phyloP scores from a whole-genome alignment of 2,113 vertebrate species.

The Strigops habroptila region DNA sequence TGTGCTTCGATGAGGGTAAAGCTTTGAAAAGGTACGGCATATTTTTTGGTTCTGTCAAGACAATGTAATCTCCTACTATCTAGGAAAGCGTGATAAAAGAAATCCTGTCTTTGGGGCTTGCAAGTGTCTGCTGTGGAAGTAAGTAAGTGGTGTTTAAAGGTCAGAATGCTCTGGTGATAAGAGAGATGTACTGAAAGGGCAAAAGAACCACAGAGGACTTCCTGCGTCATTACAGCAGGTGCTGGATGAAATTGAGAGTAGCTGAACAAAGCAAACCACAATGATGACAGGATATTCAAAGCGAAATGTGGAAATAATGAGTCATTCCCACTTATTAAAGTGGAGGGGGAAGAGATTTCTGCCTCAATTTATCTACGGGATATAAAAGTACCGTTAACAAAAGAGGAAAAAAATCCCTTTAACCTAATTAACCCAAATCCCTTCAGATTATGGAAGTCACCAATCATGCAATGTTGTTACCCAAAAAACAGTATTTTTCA shows the following conservation, averaged over 20 bases:
- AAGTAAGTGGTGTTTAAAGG: not conserved
- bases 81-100: not conserved
- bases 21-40: not conserved
- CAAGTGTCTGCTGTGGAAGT: not conserved
- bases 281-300: not conserved
- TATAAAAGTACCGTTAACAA: not conserved
- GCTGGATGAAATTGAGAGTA: not conserved
- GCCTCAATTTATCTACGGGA: not conserved
- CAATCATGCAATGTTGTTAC: not conserved
- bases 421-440: not conserved
- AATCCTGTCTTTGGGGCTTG: not conserved
- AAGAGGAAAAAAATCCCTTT: not conserved
- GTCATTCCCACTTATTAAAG: not conserved
- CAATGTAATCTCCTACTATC: not conserved
- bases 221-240: not conserved
- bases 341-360: not conserved
- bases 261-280: constrained; percentile 21
- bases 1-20: not conserved
- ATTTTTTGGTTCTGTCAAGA: not conserved
- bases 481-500: not conserved
- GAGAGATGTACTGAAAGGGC: not conserved
- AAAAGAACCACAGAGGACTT: not conserved
- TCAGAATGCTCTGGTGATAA: not conserved
- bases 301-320: constrained; percentile 14
- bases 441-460: not conserved